These are phyloP conservation scores for Cybosia mesomella DNA, from an alignment of 2,888 invertebrate genomes.

Conservation along the genomic window DNA sequence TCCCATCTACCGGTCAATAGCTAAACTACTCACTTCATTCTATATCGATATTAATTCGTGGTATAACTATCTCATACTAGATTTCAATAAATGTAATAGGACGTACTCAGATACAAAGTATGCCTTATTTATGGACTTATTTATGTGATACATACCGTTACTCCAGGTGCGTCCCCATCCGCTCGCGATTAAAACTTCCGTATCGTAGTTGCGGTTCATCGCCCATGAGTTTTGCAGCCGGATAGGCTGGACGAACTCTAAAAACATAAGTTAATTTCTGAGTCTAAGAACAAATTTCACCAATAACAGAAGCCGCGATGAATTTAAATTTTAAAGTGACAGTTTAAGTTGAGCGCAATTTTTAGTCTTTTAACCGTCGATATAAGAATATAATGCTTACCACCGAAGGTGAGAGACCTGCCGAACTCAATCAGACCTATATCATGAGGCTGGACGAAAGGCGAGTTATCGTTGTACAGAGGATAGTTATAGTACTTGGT, in stretches of 20 bases:
- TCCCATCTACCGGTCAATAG: too few species aligned
- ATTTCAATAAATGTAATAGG: too few species aligned
- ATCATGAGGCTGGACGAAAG: constrained; percentile 68
- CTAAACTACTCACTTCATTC: too few species aligned
- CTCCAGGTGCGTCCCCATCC: constrained; percentile 78
- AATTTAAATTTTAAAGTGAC: background rate
- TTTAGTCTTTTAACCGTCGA: too few species aligned
- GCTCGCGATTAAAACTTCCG: constrained; percentile 60
- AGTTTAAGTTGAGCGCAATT: too few species aligned
- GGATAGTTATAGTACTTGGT: constrained; percentile 69
- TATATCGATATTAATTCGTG: too few species aligned
- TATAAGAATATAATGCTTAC: constrained; percentile 9
- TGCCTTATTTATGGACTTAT: too few species aligned
- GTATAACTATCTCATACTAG: too few species aligned
- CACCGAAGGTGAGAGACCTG: constrained; percentile 45
- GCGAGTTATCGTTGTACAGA: constrained; percentile 51
- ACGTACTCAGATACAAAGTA: too few species aligned
- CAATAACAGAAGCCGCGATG: background rate
- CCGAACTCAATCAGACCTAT: constrained; percentile 66
- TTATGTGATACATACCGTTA: constrained; percentile 6
- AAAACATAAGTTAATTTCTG: constrained; percentile 40
- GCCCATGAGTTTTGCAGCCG: constrained; percentile 65
- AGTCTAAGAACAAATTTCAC: background rate
- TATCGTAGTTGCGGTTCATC: constrained; percentile 62
- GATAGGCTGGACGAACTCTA: constrained; percentile 70